Conservation (phyloP, 2,113 vertebrate genomes). For the Sterrhoptilus dennistouni region DNA sequence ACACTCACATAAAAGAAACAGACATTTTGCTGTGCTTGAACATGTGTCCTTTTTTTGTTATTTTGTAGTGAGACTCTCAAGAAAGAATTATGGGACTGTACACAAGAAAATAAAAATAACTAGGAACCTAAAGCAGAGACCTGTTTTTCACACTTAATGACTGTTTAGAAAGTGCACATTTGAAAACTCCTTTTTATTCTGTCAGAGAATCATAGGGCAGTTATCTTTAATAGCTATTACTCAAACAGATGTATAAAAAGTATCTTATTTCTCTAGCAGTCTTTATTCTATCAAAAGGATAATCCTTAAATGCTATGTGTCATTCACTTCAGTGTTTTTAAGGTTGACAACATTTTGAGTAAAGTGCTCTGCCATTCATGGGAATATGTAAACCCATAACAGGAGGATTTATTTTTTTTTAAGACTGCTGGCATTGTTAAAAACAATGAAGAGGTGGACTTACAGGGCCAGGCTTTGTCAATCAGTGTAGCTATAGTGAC, state of each 20-base stretch:
- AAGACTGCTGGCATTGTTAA: background rate
- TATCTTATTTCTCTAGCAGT: background rate
- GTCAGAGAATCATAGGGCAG: background rate
- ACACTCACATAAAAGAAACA: background rate
- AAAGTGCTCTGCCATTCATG: background rate
- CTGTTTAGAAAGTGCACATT: background rate
- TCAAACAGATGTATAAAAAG: background rate
- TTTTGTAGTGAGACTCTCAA: background rate
- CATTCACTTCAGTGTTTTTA: background rate
- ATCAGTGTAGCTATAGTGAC: background rate
- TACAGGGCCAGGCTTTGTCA: background rate
- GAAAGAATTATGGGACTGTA: background rate
- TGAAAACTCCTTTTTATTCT: background rate
- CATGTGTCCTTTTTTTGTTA: background rate
- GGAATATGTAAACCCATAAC: background rate
- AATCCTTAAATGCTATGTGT: background rate
- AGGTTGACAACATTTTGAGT: background rate
- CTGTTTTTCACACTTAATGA: background rate
- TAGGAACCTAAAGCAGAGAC: background rate
- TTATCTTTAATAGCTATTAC: slow-evolving; percentile 12
- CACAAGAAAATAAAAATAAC: background rate
- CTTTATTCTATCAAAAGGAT: background rate
- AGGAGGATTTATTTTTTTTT: background rate
- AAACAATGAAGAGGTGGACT: background rate
- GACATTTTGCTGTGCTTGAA: background rate